Conservation (phyloP, 1,140 invertebrate species). For the Vollenhovia emeryi region DNA sequence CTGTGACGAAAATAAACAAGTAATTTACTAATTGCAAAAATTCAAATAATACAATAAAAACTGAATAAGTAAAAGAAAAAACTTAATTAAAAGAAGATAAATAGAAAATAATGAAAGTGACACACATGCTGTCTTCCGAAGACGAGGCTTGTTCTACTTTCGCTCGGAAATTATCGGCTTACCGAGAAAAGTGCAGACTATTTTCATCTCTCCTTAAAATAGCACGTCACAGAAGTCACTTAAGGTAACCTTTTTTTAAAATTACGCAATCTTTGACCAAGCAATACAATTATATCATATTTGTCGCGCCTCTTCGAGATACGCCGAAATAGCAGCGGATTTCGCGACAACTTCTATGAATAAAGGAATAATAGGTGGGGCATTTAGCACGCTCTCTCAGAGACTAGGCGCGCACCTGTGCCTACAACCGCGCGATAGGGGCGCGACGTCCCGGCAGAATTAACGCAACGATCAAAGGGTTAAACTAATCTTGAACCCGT, state of each 20-base stretch:
- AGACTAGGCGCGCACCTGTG: not conserved
- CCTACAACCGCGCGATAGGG: not conserved
- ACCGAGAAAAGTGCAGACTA: not conserved
- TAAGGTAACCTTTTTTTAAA: not conserved
- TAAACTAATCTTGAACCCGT: conserved; percentile 33
- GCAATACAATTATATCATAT: not conserved
- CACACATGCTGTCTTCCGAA: not conserved
- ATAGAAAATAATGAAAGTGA: not conserved
- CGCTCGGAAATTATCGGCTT: not conserved
- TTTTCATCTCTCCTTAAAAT: not conserved
- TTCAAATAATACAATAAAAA: not conserved
- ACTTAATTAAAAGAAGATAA: not conserved
- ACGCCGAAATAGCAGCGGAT: not conserved
- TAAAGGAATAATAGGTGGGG: not conserved
- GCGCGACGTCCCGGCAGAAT: conserved; percentile 2
- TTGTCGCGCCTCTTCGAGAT: not conserved
- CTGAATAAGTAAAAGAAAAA: not conserved
- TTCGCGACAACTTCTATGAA: not conserved
- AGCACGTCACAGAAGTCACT: not conserved
- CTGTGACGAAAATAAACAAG: too few species aligned
- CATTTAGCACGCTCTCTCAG: not conserved
- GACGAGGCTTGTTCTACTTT: not conserved
- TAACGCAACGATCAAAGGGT: conserved; percentile 35
- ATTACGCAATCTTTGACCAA: not conserved
- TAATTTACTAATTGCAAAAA: not conserved